Base-by-base conservation (phyloP, 2,888 invertebrate genomes). In the Orgyia antiqua region DNA sequence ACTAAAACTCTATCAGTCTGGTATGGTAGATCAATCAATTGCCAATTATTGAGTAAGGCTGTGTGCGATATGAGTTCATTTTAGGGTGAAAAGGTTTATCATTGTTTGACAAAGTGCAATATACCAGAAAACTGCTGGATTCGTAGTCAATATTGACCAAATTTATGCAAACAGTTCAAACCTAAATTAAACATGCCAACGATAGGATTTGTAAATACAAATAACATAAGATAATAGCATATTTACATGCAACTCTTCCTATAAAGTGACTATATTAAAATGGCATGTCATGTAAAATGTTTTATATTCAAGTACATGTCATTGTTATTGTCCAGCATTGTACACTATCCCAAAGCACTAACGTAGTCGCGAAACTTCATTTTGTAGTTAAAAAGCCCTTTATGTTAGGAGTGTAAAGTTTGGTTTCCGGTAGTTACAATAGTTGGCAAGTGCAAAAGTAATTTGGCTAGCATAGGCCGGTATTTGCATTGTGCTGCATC, bases 241-340 rank as follows among this genome's bases (percentile, higher is more conserved):
- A 68, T 71, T 67, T 64, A 58, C 62, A 71, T 68, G 48, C 53
- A 34, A 51, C 45, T 68, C 65, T 76, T 80, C 72, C 70, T 79
- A 73, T 69, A 75, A 71, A 67, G 60, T 58, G 58, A 55, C 65
- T 57, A 68, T 68, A 63, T 73, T 75, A 66, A 74, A 74, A 60
- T 63, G 62, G 62, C 67, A 68, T 77, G 77, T 72, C 73, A 76
- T 67, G 68, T 67, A 70, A 70, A 69, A 73, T 73, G 69, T 70
- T 84, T 80, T 75, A 77, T 76, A 80, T 83, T 76, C 71, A 74
- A 73, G 61, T 70, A 72, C 71, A 75, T 74, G 74, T 79, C 78
- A 75, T 57, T 62, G 66, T 73, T 78, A 79, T 80, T 78, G 76
- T 80, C 66, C 70, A 64, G 74, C 62, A 67, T 76, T 73, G 71